Base-by-base conservation (phyloP, 2,888 invertebrate genomes). In the Tetanocera ferruginea region DNA sequence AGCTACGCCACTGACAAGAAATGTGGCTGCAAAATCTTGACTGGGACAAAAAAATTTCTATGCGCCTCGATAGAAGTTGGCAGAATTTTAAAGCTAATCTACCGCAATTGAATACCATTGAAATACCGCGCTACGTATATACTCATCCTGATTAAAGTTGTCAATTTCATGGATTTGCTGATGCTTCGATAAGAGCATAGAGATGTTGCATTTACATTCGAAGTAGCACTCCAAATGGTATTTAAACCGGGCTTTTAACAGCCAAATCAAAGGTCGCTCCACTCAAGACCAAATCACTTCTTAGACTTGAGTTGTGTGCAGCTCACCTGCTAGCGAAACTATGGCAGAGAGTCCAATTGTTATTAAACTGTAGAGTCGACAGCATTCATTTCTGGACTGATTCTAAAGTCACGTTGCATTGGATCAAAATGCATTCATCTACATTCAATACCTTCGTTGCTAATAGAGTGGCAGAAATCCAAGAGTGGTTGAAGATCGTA, bases 101-200 rank as follows among this genome's bases (percentile, higher is more conserved):
- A 11, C n/a, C 28, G 6, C 5, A 28, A 14, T 2, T 51, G 3
- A 34, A 69, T 17, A 25, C 6, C 3, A 60, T 78, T 11, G 0
- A 79, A 75, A 70, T 78, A 5, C 78, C 78, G 34, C 69, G 31
- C 31, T 31, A 31, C 31, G 31, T 76, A 11, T 75, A 37, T 2
- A 80, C 76, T 11, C 51, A 75, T n/a, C 11, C 34, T 23, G 25
- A 60, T 3, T 23, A 11, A 25, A 25, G 28, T 19, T 67, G 67
- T 6, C 76, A 80, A 74, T 73, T 82, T 11, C 79, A 81, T 72
- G 80, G 80, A 1, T 81, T 82, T 37, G 28, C 70, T 19, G 79
- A 81, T 66, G 76, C 80, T 17, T 81, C 77, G 17, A 60, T 70
- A 25, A 55, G 77, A 8, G 76, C 75, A 19, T 80, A 76, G 66